phyloP scores from a whole-genome alignment of 2,888 invertebrate genomes.

The Caenorhabditis auriculariae region DNA sequence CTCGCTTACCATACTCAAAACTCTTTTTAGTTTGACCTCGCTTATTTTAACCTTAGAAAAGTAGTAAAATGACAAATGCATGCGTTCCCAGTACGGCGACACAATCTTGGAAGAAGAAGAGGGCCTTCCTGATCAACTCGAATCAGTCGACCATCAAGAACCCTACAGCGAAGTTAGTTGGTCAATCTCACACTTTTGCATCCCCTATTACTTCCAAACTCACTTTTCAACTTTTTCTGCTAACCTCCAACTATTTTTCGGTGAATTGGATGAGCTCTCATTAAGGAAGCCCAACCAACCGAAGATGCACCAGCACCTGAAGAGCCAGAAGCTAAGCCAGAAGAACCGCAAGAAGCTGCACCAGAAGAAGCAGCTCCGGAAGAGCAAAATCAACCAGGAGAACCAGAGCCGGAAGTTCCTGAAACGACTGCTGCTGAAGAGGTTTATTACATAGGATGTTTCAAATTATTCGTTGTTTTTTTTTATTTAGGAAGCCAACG shows the following conservation, averaged over 20 bases:
- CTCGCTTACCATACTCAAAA: not conserved
- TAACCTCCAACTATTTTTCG: not conserved
- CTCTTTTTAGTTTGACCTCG: not conserved
- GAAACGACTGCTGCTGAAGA: slow-evolving; percentile 10
- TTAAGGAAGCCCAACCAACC: slow-evolving; percentile 10
- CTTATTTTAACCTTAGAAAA: not conserved
- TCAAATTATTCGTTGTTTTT: too few relatives aligned
- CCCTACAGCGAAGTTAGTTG: slow-evolving; percentile 20
- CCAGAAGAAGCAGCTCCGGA: slow-evolving; percentile 13
- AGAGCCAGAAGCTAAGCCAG: slow-evolving; percentile 6
- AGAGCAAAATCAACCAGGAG: slow-evolving; percentile 9
- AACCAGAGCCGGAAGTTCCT: slow-evolving; percentile 9
- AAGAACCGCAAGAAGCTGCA: slow-evolving; percentile 13
- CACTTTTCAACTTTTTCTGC: not conserved
- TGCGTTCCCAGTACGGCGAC: slow-evolving; percentile 34
- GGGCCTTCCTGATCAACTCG: slow-evolving; percentile 35
- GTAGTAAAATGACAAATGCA: not conserved
- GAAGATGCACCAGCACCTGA: slow-evolving; percentile 13
- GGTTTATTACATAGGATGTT: too few relatives aligned
- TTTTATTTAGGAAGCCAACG: too few relatives aligned
- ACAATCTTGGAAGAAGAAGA: slow-evolving; percentile 46
- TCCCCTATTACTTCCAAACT: too few relatives aligned
- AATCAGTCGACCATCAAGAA: slow-evolving; percentile 39
- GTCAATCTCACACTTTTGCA: too few relatives aligned
- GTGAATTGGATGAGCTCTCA: slow-evolving; percentile 15